Conservation (phyloP, 2,888 invertebrate species). For the Phorcus lineatus region DNA sequence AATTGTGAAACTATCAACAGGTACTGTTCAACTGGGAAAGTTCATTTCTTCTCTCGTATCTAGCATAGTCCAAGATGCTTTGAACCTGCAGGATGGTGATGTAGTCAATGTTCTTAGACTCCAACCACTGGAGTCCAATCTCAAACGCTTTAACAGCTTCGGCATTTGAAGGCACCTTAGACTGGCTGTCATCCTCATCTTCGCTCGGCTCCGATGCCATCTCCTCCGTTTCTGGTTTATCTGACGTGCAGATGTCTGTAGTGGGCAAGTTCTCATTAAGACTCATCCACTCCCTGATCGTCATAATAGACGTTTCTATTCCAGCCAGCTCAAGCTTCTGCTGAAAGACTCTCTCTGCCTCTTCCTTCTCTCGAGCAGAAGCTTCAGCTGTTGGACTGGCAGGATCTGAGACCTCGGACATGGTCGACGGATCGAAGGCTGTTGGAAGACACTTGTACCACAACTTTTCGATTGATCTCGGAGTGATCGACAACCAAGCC, state of each 20-base stretch:
- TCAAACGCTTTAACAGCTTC: conserved; percentile 16
- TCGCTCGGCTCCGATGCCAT: not conserved
- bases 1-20: not conserved
- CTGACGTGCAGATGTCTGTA: not conserved
- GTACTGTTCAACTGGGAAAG: conserved; percentile 15
- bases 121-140: conserved; percentile 13
- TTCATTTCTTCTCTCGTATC: conserved; percentile 12
- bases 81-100: conserved; percentile 11
- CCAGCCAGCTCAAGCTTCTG: not conserved
- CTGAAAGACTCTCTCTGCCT: not conserved
- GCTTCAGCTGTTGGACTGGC: not conserved
- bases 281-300: not conserved
- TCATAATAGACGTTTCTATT: not conserved
- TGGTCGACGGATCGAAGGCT: not conserved
- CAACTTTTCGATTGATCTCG: not conserved
- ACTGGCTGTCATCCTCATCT: conserved; percentile 8
- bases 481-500: not conserved
- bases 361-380: not conserved
- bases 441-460: not conserved
- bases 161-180: conserved; percentile 5
- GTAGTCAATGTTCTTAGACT: conserved; percentile 21
- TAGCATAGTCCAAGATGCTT: conserved; percentile 10
- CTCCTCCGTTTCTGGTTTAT: not conserved
- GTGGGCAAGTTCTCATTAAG: conserved; percentile 4
- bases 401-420: not conserved